Conservation (phyloP, 2,797 vertebrate genomes). For the Rhabdophis nuchalis region DNA sequence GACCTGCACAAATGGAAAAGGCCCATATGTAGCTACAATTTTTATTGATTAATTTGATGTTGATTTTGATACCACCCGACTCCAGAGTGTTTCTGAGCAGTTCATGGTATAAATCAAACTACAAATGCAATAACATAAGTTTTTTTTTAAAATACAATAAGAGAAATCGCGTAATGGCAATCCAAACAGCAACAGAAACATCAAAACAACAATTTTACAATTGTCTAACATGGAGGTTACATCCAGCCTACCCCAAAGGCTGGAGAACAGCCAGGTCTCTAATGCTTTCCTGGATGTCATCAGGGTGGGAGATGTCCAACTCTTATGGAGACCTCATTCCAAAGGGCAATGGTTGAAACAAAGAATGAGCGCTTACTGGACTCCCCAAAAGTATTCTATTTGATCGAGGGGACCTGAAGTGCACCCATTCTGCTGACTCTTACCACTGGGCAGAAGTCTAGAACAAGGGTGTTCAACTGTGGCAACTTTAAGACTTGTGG, state of each 20-base stretch:
- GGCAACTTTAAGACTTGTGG: background rate
- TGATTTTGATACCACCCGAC: background rate
- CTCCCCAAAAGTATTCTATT: background rate
- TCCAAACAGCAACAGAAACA: background rate
- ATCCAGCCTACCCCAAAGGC: background rate
- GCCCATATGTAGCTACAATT: background rate
- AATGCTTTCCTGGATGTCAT: background rate
- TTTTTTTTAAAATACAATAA: background rate
- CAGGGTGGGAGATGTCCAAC: background rate
- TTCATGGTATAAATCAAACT: background rate
- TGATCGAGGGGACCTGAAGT: background rate
- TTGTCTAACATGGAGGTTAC: background rate
- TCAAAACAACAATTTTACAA: background rate
- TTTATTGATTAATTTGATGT: background rate
- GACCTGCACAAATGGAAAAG: background rate
- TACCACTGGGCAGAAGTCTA: background rate
- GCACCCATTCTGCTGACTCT: background rate
- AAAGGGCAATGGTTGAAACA: background rate
- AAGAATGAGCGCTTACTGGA: background rate
- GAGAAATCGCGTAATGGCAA: background rate
- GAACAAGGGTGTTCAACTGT: background rate
- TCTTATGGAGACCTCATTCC: background rate
- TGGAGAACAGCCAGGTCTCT: background rate
- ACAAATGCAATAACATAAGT: background rate
- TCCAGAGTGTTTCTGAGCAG: background rate